phyloP scores from a whole-genome alignment of 92 coral and sea anemone genomes.

The Siderastrea radians region DNA sequence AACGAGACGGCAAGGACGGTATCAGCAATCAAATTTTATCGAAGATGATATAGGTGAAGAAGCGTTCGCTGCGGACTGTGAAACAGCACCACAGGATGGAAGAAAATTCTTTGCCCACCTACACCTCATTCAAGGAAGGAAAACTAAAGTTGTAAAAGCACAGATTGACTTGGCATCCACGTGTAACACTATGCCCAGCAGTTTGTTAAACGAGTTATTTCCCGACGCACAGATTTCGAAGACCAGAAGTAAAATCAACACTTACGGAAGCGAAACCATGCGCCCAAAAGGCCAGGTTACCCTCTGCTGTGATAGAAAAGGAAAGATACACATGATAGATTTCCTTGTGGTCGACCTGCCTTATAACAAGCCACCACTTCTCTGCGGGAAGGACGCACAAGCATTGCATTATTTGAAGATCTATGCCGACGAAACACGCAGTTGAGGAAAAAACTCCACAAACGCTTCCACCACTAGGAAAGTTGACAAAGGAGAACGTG shows the following conservation, averaged over 20 bases:
- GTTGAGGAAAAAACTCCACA: background rate
- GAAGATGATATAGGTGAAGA: constrained; percentile 45
- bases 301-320: constrained; percentile 60
- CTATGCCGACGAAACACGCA: constrained; percentile 63
- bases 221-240: no score
- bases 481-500: constrained; percentile 19
- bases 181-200: constrained; percentile 57
- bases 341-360: constrained; percentile 58
- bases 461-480: constrained; percentile 22
- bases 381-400: constrained; percentile 57
- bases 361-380: constrained; percentile 48
- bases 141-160: constrained; percentile 47
- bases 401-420: constrained; percentile 47
- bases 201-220: constrained; percentile 19
- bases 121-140: constrained; percentile 47
- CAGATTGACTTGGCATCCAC: constrained; percentile 74
- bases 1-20: constrained; percentile 30
- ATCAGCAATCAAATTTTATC: constrained; percentile 61
- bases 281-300: no score
- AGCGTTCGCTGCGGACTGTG: constrained; percentile 43
- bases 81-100: constrained; percentile 35
- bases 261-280: no score
- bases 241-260: no score
- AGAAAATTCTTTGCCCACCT: constrained; percentile 56
- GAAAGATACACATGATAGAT: no score